Conservation (phyloP, 2,113 vertebrate genomes). For the Silurus asotus region DNA sequence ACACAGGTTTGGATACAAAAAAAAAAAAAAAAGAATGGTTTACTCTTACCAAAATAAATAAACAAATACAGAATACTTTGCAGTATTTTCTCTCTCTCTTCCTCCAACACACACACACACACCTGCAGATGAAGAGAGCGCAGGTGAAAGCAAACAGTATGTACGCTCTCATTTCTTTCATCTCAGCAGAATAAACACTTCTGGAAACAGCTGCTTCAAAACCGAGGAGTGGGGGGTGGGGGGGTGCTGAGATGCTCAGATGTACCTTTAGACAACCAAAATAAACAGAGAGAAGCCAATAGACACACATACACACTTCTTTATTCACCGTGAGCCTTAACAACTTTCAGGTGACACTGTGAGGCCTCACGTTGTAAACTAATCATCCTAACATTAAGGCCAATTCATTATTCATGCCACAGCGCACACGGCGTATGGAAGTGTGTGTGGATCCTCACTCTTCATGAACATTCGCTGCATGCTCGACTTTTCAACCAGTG, state of each 20-base stretch:
- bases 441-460: too few species aligned
- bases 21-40: background rate
- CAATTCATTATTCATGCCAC: background rate
- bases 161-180: conserved; percentile 12
- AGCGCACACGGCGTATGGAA: too few species aligned
- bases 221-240: background rate
- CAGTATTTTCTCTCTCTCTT: background rate
- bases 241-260: background rate
- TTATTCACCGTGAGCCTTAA: background rate
- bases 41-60: too few species aligned
- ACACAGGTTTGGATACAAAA: too few species aligned
- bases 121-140: conserved; percentile 31
- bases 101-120: background rate
- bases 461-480: background rate
- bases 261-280: background rate
- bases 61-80: background rate
- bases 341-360: background rate
- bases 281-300: background rate
- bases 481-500: background rate
- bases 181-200: background rate
- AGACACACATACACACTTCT: background rate
- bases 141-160: background rate
- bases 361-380: background rate
- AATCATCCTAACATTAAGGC: background rate
- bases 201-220: conserved; percentile 13